Evolutionary conservation across 2,113 vertebrate species (phyloP).

Genomic region (Tetraodon nigroviridis): DNA sequence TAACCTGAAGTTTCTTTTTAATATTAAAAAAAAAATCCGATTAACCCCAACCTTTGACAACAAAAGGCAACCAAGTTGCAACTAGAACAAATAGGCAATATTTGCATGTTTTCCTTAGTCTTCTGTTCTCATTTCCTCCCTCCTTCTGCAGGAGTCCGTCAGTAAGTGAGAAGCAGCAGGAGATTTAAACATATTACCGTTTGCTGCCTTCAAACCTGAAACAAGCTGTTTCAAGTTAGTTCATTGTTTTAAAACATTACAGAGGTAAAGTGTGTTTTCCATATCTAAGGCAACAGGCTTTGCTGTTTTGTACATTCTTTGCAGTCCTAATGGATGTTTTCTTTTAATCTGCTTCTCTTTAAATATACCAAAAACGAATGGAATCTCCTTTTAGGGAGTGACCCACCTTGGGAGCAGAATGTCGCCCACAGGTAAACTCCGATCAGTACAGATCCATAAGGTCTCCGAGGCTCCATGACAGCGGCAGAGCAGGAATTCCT

Average conservation of each 20-base stretch:
- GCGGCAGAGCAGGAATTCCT: conserved; percentile 14
- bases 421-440: conserved; percentile 67
- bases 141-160: not conserved
- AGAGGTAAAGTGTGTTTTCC: not conserved
- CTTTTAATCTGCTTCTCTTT: not conserved
- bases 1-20: no score
- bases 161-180: not conserved
- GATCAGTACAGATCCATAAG: conserved; percentile 37
- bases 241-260: no score
- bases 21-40: no score
- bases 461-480: conserved; percentile 60
- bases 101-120: not conserved
- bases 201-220: no score
- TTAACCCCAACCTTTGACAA: no score
- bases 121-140: not conserved
- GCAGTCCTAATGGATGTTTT: not conserved
- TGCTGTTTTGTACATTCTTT: no score
- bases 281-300: no score
- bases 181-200: conserved; percentile 24
- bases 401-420: conserved; percentile 67
- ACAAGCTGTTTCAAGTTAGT: no score
- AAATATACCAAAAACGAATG: not conserved
- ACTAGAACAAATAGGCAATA: no score
- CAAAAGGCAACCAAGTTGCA: no score
- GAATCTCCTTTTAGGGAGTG: not conserved